A percentile compares a stretch with the other conserved stretches of the same genome.
Conservation (phyloP, 2,888 invertebrate species). For the Hemithea aestivaria region DNA sequence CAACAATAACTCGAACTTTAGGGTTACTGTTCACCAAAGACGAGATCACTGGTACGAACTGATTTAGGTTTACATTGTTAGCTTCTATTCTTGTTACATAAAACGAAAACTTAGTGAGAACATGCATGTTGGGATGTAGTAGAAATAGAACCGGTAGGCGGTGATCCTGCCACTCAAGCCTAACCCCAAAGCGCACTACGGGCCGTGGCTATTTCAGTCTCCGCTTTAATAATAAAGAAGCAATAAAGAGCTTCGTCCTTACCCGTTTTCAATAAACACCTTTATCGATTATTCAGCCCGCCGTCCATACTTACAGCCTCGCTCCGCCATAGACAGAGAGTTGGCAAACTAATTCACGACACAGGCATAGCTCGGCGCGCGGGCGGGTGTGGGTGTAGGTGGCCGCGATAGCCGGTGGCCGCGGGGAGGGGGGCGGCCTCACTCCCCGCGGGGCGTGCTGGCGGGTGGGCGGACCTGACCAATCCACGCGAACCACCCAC, state of each 20-base stretch:
- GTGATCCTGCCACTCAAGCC: conserved; percentile 4
- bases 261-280: conserved; percentile 79
- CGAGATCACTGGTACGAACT: too few relatives aligned
- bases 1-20: conserved; percentile 13
- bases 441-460: conserved; percentile 53
- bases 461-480: conserved; percentile 73
- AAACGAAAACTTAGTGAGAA: too few relatives aligned
- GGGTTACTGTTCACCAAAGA: conserved; percentile 10
- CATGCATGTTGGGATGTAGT: conserved; percentile 4
- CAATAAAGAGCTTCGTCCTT: conserved; percentile 74
- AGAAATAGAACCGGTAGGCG: conserved; percentile 9
- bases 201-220: conserved; percentile 43
- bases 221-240: conserved; percentile 73
- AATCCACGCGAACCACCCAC: conserved; percentile 70
- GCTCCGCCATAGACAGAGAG: conserved; percentile 78
- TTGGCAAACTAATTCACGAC: conserved; percentile 79
- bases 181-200: conserved; percentile 16
- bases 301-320: conserved; percentile 76
- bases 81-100: too few relatives aligned
- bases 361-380: conserved; percentile 75
- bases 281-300: conserved; percentile 78
- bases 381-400: conserved; percentile 71
- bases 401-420: conserved; percentile 72
- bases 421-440: conserved; percentile 42
- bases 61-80: conserved; percentile 1